Evolutionary conservation across 92 coral and sea anemone species (phyloP), one percentile per base, ranked within the genome.

Genomic region (Zoanthus solanderi): DNA sequence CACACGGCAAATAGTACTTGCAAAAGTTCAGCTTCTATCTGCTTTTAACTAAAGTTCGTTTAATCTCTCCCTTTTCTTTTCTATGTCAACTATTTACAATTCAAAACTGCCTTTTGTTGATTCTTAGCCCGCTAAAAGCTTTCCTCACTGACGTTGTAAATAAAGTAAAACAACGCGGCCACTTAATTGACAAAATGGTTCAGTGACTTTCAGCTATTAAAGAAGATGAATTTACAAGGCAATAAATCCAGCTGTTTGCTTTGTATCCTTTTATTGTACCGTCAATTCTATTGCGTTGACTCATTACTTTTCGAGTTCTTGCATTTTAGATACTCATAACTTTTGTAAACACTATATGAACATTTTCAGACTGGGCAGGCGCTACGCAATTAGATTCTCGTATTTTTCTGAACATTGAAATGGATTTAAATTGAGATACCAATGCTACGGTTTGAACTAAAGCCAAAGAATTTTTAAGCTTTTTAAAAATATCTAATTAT

Each of bases 101-200:
- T 81, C 60, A 52, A 81, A 56, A 67, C 28, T 47, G 13, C 29
- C 23, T 6, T 65, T 44, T 81, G 60, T 81, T 81, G 85, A 81
- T 71, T 63, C 61, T 81, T 67, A 65, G 8, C 60, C 29, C 85
- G 50, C 75, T 65, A 81, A 81, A 81, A 81, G 85, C 85, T 65
- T 81, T 48, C 85, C 46, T 31, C 61, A 37, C 61, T 66, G 85
- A 42, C 60, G 58, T n/a, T 46, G 75, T 48, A 81, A 81, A 81
- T 45, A 81, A 45, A 81, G 42, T n/a, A 16, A 9, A n/a, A 34
- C 74, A 28, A 31, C 29, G 47, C 54, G 74, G 75, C 75, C 60
- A 44, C 74, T 45, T 45, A n/a, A 3, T 71, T 45, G 85, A 66
- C 50, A 45, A 81, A 81, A 18, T 29, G 61, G 85, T 65, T 66